Base-by-base conservation (phyloP, 2,797 vertebrate genomes). In the Ptychobarbus kaznakovi region DNA sequence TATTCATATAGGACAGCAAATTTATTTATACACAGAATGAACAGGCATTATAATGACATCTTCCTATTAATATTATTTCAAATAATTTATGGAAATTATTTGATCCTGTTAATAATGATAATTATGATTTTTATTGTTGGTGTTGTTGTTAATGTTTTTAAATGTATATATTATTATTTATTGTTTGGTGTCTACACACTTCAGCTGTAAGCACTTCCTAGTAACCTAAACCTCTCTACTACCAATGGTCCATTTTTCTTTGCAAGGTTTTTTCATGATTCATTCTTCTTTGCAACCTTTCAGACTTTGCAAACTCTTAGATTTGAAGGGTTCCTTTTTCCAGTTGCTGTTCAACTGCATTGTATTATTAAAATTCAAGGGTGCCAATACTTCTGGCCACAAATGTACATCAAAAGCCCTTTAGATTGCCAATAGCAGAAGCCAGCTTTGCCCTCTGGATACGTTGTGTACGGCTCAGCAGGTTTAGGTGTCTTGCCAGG, bases 401-500 rank as follows among this genome's bases (percentile, higher is more conserved):
- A 84, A 3, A 38, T 70, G n/a, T 63, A 18, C 40, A 53, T 76
- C 3, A 65, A 51, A 53, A 18, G 44, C 49, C 35, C 35, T 56
- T 78, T 28, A 56, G 15, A 69, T 38, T 32, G 1, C 18, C 73
- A 75, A 66, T 25, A 44, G 44, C 7, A 3, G n/a, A 20, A 32
- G 58, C 35, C 63, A 46, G 28, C 35, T 78, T 42, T 70, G 66
- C 40, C 18, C 65, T 79, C n/a, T 10, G 63, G 18, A 58, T 13
- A 72, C 32, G 15, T 56, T 56, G 35, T 18, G 22, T 56, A 75
- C 42, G n/a, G 6, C 74, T 79, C 25, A 70, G 74, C 65, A 42
- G 65, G 63, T 84, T 49, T 69, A 32, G 32, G 44, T 38, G 32
- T 51, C 35, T 53, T 69, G 44, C 65, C 49, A 56, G 61, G 49